Evolutionary conservation across 1,140 invertebrate species (phyloP).

Genomic region (Drosophila kohkoa): DNA sequence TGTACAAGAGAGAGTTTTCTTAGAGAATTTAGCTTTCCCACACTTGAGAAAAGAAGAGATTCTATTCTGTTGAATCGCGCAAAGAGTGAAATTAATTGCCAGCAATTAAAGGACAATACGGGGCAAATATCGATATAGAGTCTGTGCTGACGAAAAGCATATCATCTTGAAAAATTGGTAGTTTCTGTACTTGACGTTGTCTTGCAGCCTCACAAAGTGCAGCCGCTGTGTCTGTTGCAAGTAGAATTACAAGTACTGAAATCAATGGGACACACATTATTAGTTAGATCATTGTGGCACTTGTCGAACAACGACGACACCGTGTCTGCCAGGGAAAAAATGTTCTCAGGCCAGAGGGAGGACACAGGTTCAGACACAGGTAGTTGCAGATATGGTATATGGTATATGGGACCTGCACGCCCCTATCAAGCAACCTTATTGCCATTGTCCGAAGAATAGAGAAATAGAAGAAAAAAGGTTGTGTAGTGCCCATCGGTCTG

Average conservation of each 20-base stretch:
- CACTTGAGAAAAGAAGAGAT: constrained; percentile 27
- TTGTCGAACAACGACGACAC: constrained; percentile 68
- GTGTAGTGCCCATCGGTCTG: constrained; percentile 59
- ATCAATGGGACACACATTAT: constrained; percentile 59
- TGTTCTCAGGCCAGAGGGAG: constrained; percentile 66
- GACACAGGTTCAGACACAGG: constrained; percentile 45
- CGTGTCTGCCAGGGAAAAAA: constrained; percentile 66
- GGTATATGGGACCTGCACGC: constrained; percentile 75
- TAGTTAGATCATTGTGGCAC: constrained; percentile 69
- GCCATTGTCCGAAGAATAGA: constrained; percentile 53
- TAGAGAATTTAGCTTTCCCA: constrained; percentile 28
- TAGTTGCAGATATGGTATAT: constrained; percentile 51
- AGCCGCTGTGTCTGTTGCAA: constrained; percentile 50
- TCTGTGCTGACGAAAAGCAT: constrained; percentile 37
- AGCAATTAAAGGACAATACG: constrained; percentile 54
- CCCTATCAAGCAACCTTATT: constrained; percentile 78
- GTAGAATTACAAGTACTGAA: constrained; percentile 36
- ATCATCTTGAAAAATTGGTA: constrained; percentile 57
- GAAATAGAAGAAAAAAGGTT: constrained; percentile 33
- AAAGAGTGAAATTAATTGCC: constrained; percentile 63
- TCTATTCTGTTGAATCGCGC: constrained; percentile 20
- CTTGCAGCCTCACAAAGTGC: constrained; percentile 10
- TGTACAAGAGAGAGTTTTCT: not conserved
- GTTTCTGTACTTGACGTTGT: constrained; percentile 48
- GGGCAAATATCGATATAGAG: constrained; percentile 35